Percentiles rank a stretch among this genome's conserved stretches.
Evolutionary conservation across 2,888 invertebrate species (phyloP).

Genomic region (Leptopilina drosophilae): DNA sequence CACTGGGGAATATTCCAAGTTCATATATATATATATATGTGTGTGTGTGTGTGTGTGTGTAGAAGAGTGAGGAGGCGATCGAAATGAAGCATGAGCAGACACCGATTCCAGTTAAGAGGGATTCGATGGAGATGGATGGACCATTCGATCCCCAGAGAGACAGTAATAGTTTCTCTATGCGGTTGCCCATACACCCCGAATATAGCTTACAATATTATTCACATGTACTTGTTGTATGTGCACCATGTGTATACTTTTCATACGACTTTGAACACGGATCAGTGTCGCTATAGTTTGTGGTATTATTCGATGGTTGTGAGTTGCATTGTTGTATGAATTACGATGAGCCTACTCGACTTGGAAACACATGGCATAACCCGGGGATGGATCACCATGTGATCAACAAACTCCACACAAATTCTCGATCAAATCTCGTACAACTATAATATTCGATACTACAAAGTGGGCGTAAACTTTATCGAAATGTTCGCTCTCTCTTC

Average conservation of each 20-base stretch:
- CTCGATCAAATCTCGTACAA: neutral
- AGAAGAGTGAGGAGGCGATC: conserved; percentile 58
- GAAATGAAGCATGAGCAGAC: conserved; percentile 60
- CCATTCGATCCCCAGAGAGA: conserved; percentile 67
- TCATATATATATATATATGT: conserved; percentile 16
- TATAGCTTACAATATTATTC: conserved; percentile 41
- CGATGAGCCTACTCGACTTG: conserved; percentile 74
- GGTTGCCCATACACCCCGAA: conserved; percentile 40
- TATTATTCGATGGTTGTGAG: conserved; percentile 36
- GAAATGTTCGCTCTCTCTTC: neutral
- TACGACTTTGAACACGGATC: conserved; percentile 35
- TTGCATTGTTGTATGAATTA: conserved; percentile 71
- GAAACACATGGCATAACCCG: conserved; percentile 70
- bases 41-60: neutral
- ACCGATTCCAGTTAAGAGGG: conserved; percentile 73
- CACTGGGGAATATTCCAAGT: conserved; percentile 50
- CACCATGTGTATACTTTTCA: conserved; percentile 33
- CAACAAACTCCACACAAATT: neutral
- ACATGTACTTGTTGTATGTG: conserved; percentile 12
- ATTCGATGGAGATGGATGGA: conserved; percentile 76
- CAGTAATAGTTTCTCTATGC: conserved; percentile 67
- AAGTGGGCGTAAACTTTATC: conserved; percentile 1
- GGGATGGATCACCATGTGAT: conserved; percentile 24
- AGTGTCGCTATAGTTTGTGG: conserved; percentile 19
- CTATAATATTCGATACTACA: neutral